Percentiles rank a stretch among this genome's conserved stretches.
phyloP scores from a whole-genome alignment of 2,797 vertebrate genomes.

The Serranus cabrilla region DNA sequence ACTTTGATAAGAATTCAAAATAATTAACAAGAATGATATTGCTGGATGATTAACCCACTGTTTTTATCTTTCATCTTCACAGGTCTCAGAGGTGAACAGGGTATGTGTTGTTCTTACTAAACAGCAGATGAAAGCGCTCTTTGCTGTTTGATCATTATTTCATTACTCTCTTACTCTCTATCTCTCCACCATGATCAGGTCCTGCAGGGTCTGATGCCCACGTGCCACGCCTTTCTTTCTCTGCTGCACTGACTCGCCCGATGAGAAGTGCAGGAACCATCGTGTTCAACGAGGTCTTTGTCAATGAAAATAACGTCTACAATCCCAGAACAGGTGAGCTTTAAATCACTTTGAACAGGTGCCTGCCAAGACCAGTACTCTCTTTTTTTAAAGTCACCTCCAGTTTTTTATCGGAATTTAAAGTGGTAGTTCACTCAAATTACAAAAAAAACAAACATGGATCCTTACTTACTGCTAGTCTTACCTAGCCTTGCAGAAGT shows the following conservation, averaged over 20 bases:
- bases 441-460: neutral
- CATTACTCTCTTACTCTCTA: conserved; percentile 3
- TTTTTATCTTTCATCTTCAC: conserved; percentile 57
- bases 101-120: conserved; percentile 75
- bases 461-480: neutral
- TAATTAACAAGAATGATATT: neutral
- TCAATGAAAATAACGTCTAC: conserved; percentile 90
- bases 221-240: conserved; percentile 90
- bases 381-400: neutral
- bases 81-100: conserved; percentile 90
- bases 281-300: conserved; percentile 90
- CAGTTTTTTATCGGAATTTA: neutral
- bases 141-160: conserved; percentile 27
- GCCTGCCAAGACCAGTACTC: neutral
- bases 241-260: conserved; percentile 89
- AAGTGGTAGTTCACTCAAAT: neutral
- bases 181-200: conserved; percentile 75
- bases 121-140: conserved; percentile 39
- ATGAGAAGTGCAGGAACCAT: conserved; percentile 89
- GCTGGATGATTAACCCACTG: conserved; percentile 25
- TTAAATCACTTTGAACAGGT: neutral
- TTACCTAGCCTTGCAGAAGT: neutral
- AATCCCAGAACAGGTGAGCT: conserved; percentile 88
- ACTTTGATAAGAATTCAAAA: neutral
- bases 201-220: conserved; percentile 85